Evolutionary conservation across 1,140 invertebrate species (phyloP).

Genomic region (Hypsibius dujardini): DNA sequence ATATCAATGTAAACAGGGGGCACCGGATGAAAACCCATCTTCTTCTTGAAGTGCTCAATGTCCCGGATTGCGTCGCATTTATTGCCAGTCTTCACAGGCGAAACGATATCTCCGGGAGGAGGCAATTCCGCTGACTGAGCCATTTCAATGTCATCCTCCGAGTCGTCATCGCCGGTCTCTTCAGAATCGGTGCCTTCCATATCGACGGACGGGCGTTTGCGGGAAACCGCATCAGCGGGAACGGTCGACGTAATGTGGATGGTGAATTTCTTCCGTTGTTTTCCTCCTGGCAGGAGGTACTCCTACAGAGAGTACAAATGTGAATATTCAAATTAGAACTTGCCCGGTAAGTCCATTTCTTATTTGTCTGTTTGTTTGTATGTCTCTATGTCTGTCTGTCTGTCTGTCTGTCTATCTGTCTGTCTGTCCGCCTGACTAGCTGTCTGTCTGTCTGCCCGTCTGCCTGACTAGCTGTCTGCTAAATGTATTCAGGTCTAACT

Average conservation of each 20-base stretch:
- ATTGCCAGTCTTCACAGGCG: constrained; percentile 10
- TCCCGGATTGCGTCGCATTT: constrained; percentile 23
- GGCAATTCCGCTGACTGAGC: constrained; percentile 2
- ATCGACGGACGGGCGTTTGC: background rate
- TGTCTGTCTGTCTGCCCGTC: no score
- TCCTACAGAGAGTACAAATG: constrained; percentile 27
- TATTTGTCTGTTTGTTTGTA: no score
- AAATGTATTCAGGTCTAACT: no score
- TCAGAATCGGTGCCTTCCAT: constrained; percentile 15
- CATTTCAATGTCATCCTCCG: constrained; percentile 1
- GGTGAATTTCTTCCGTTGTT: constrained; percentile 34
- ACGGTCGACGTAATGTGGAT: constrained; percentile 32
- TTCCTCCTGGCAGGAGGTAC: constrained; percentile 31
- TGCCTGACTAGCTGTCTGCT: no score
- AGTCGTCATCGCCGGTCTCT: background rate
- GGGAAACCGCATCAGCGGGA: constrained; percentile 7
- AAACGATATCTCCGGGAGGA: background rate
- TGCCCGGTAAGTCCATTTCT: no score
- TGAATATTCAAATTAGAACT: constrained; percentile 12
- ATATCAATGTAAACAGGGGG: constrained; percentile 7
- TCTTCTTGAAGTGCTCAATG: constrained; percentile 6
- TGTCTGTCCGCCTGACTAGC: background rate
- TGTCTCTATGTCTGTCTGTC: no score
- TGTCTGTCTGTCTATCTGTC: no score
- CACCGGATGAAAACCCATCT: background rate